phyloP scores from a whole-genome alignment of 2,888 invertebrate genomes.

The Hedya salicella region DNA sequence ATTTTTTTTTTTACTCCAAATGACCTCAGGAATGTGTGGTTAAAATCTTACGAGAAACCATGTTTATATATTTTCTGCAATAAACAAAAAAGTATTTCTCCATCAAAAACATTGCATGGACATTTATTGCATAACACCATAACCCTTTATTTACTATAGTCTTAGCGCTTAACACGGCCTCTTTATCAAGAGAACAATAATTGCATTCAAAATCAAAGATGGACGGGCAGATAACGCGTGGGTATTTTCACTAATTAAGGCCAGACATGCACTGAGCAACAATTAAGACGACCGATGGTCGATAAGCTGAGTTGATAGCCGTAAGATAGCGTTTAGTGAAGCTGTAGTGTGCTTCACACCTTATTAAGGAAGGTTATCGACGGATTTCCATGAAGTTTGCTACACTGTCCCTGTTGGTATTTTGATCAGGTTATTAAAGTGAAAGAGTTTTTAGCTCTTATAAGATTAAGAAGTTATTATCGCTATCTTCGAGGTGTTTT shows the following conservation, averaged over 20 bases:
- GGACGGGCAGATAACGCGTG: conserved; percentile 69
- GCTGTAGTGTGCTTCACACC: conserved; percentile 71
- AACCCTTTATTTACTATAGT: conserved; percentile 47
- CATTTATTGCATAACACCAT: conserved; percentile 29
- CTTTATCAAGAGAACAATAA: conserved; percentile 80
- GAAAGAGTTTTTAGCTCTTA: neutral
- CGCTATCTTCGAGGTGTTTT: neutral
- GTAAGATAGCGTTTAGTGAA: conserved; percentile 70
- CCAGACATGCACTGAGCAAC: conserved; percentile 76
- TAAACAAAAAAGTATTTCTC: neutral
- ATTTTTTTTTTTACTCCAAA: too few species aligned
- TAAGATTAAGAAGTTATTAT: conserved; percentile 4
- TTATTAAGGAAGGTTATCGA: conserved; percentile 63
- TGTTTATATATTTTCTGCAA: too few species aligned
- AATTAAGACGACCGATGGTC: conserved; percentile 80
- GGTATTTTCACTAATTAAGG: conserved; percentile 83
- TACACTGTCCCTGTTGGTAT: conserved; percentile 44
- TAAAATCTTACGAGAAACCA: too few species aligned
- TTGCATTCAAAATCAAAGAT: conserved; percentile 84
- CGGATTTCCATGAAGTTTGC: conserved; percentile 46
- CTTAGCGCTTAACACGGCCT: conserved; percentile 56
- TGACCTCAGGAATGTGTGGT: too few species aligned
- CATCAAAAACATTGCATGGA: neutral
- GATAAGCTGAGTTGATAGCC: conserved; percentile 76
- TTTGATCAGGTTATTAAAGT: conserved; percentile 45